Evolutionary conservation across 2,797 vertebrate species (phyloP), one percentile per base, ranked within the genome.

Genomic region (Streptopelia turtur): DNA sequence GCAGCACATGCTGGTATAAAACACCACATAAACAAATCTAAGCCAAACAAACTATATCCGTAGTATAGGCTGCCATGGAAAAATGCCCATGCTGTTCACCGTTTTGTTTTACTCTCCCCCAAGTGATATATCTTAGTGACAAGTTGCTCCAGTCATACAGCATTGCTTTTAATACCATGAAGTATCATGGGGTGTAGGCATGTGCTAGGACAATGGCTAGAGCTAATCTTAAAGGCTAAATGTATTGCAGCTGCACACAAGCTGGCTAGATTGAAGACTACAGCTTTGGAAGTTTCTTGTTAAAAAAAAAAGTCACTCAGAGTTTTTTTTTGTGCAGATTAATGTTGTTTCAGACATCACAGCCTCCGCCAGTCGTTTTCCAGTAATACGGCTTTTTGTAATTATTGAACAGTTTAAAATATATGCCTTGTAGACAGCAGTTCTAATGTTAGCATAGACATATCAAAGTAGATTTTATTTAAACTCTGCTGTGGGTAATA

Each of bases 211-310:
- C 88, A 97, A 87, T 74, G 80, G 87, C 93, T 83, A 81, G 83
- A 85, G 66, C 59, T 79, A 27, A 96, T 83, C 60, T 78, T 83
- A 95, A 96, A 92, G 94, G 91, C 57, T 91, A 69, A 94, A 95
- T 93, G 78, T 78, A 83, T 65, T 87, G 69, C 94, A 96, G 92
- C 87, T 89, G 90, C 56, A 33, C 50, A 60, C 39, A 92, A 87
- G 47, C 83, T 93, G 91, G 35, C 50, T 92, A 63, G 31, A 96
- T 94, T 96, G 93, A 96, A 64, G 52, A 41, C 60, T 30, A 39
- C 31, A 70, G 56, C 30, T 79, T 80, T 92, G 59, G 45, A 87
- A 81, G 70, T 76, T 96, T 79, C 81, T 86, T 85, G 43, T 72
- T 94, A 68, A 63, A 91, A 70, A 76, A 39, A 39, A 63, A 76